phyloP scores from a whole-genome alignment of 2,113 vertebrate species.

The Neoarius graeffei region DNA sequence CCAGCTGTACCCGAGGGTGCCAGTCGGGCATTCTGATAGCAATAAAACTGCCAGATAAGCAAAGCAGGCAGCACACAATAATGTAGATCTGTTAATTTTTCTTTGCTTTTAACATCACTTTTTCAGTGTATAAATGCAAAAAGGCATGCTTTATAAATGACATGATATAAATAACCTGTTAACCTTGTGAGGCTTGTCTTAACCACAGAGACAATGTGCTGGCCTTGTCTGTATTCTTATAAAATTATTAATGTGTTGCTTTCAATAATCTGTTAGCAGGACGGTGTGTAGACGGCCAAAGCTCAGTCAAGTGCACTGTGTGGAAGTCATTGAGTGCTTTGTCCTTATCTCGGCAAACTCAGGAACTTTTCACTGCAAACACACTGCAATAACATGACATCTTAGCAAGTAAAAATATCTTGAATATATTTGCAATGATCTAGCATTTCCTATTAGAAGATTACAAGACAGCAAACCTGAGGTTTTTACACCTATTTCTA shows the following conservation, averaged over 20 bases:
- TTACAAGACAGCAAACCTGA: too few relatives aligned
- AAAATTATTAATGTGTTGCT: constrained; percentile 54
- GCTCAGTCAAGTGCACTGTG: constrained; percentile 13
- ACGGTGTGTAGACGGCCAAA: constrained; percentile 8
- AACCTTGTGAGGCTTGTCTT: constrained; percentile 61
- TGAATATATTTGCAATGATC: too few relatives aligned
- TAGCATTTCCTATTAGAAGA: too few relatives aligned
- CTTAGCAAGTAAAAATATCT: too few relatives aligned
- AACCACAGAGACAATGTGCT: constrained; percentile 45
- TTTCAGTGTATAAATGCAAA: constrained; percentile 54
- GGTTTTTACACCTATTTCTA: too few relatives aligned
- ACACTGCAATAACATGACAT: too few relatives aligned
- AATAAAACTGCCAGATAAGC: constrained; percentile 1
- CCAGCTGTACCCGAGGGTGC: constrained; percentile 50
- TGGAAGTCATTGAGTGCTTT: constrained; percentile 5
- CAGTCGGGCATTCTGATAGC: background rate
- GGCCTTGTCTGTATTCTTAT: constrained; percentile 43
- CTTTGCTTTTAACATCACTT: constrained; percentile 46
- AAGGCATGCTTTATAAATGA: constrained; percentile 58
- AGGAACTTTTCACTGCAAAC: background rate
- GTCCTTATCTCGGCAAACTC: background rate
- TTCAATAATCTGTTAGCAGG: constrained; percentile 47
- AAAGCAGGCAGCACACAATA: constrained; percentile 11
- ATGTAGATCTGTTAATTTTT: constrained; percentile 52
- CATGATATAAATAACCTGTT: constrained; percentile 58